phyloP scores from a whole-genome alignment of 1,140 invertebrate genomes.

The Hypsibius dujardini region DNA sequence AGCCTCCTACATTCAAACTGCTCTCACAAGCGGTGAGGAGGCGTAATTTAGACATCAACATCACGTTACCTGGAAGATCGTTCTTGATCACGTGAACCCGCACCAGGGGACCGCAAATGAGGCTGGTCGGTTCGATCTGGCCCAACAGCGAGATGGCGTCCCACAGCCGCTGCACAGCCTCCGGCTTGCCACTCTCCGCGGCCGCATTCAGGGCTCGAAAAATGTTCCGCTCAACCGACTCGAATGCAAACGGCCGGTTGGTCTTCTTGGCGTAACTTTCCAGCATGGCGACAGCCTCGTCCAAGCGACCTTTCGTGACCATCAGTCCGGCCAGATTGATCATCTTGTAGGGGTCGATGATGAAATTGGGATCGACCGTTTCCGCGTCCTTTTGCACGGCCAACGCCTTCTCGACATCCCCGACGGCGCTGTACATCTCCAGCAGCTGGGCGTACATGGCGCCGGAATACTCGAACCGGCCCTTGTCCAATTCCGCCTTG shows the following conservation, averaged over 20 bases:
- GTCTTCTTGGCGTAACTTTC: slow-evolving; percentile 40
- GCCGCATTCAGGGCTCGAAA: slow-evolving; percentile 43
- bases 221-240: slow-evolving; percentile 32
- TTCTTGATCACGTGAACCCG: slow-evolving; percentile 48
- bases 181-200: slow-evolving; percentile 44
- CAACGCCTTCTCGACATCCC: slow-evolving; percentile 42
- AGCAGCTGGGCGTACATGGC: slow-evolving; percentile 42
- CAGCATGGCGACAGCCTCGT: slow-evolving; percentile 37
- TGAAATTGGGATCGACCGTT: slow-evolving; percentile 37
- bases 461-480: slow-evolving; percentile 40
- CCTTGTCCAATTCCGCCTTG: slow-evolving; percentile 32
- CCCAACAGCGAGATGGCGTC: slow-evolving; percentile 40
- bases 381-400: slow-evolving; percentile 37
- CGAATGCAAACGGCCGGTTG: slow-evolving; percentile 26
- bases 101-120: slow-evolving; percentile 47
- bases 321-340: slow-evolving; percentile 40
- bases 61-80: slow-evolving; percentile 18
- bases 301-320: slow-evolving; percentile 39
- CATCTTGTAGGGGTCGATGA: slow-evolving; percentile 41
- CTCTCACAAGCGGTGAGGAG: no score
- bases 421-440: slow-evolving; percentile 43
- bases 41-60: no score
- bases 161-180: slow-evolving; percentile 43
- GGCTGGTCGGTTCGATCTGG: slow-evolving; percentile 41
- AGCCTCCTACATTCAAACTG: no score